Conservation (phyloP, 2,113 vertebrate genomes). For the Aplodontia rufa region DNA sequence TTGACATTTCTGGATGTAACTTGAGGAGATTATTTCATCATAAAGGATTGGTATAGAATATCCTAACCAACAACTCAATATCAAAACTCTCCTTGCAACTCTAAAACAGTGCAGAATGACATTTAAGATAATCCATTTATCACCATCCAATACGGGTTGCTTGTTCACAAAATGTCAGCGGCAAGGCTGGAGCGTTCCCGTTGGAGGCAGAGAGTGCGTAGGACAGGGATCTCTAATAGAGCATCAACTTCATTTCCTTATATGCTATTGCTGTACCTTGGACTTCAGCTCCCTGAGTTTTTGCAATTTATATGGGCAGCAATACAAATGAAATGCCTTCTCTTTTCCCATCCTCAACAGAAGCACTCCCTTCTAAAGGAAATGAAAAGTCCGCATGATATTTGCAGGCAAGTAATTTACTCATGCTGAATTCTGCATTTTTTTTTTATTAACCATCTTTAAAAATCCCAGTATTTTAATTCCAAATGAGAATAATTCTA, state of each 20-base stretch:
- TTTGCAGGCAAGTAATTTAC: not conserved
- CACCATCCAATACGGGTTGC: constrained; percentile 43
- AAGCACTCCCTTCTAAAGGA: not conserved
- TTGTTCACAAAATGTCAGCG: constrained; percentile 62
- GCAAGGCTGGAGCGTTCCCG: constrained; percentile 13
- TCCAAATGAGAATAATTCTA: not conserved
- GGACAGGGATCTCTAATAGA: not conserved
- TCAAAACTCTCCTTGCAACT: constrained; percentile 67
- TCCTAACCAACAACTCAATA: constrained; percentile 71
- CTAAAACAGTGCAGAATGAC: constrained; percentile 66
- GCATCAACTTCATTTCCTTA: constrained; percentile 13
- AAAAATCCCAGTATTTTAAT: not conserved
- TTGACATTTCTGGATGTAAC: constrained; percentile 60
- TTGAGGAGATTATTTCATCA: constrained; percentile 72
- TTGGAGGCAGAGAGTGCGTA: not conserved
- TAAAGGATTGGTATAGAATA: constrained; percentile 54
- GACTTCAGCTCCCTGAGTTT: not conserved
- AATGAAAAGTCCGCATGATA: not conserved
- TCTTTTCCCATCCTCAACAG: not conserved
- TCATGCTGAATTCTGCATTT: not conserved
- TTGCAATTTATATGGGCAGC: constrained; percentile 9
- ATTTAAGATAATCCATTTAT: constrained; percentile 73
- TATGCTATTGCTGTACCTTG: not conserved
- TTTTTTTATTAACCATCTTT: constrained; percentile 6
- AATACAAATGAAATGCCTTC: not conserved